Base-by-base conservation (phyloP, 2,113 vertebrate genomes). In the Isichthys henryi region DNA sequence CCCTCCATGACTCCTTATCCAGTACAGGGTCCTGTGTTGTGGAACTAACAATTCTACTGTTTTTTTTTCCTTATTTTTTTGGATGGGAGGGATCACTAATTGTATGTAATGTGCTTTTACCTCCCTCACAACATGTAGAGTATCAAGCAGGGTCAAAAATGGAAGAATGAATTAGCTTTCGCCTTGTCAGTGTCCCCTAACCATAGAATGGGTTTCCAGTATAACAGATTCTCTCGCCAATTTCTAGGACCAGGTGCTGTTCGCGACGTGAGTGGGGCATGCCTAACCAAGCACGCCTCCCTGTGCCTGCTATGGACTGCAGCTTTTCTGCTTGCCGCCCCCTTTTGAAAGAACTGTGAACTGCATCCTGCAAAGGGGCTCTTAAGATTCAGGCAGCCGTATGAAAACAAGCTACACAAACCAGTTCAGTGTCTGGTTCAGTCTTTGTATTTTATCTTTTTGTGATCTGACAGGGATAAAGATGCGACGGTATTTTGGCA, bases 261-360 rank as follows among this genome's bases (percentile, higher is more conserved):
- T 93, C 97, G 97, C 6, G 97, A 98, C 23, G 96, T 97, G 0
- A 96, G 97, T 91, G 97, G 96, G 0, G 95, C 95, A 0, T 95
- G 96, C 0, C 95, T 94, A 90, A 93, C 95, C 92, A 95, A 94
- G 1, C 93, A 93, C n/a, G 93, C 94, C 27, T 96, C 96, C 43
- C 88, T 96, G 91, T 96, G 96, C 95, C 96, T 97, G 91, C 96
- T 97, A 93, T 95, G 96, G 93, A 93, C 95, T 92, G 94, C 97
- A 90, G 94, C 96, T 43, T 94, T 95, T 91, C 93, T 96, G 94
- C 94, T 96, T 95, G 94, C 98, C 93, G 94, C 97, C 95, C 96
- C 96, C 96, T 98, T 98, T 98, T 99, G 97, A 98, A 97, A 92
- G 87, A 96, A 96, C 95, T 95, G 94, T 93, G 91, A 85, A 91